Evolutionary conservation across 2,797 vertebrate genomes (phyloP), one percentile per base, ranked within the genome.

Genomic region (Melanotaenia nigrans): DNA sequence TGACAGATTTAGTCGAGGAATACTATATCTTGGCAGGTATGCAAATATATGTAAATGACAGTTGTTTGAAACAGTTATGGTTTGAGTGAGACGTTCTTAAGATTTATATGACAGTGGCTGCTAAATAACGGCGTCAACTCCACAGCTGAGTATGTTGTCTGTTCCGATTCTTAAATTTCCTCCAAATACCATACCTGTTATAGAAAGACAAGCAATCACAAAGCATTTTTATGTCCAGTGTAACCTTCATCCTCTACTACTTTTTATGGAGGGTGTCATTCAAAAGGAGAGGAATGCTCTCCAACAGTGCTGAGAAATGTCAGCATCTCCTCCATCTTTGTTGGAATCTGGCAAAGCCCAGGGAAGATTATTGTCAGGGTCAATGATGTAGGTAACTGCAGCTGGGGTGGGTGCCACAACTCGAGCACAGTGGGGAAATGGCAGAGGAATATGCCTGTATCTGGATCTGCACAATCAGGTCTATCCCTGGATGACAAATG

Each of bases 401-500:
- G 80, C 14, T 18, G 57, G 14, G 57, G 68, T 2, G 30, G 49
- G 76, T 69, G 81, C 77, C 81, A 73, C 85, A 71, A 78, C 78
- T 68, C 18, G 25, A 32, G 70, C 60, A 12, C 55, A 8, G 40
- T 13, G 28, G 61, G 67, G 54, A 61, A 61, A 73, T 32, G 71
- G 72, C 0, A 20, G 69, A n/a, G 54, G 60, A 70, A 68, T 56
- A 59, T 58, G 71, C 68, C 79, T 77, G 40, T 77, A 82, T 77
- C 68, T 91, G 86, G 83, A 79, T 75, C 58, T 0, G 38, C 30
- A 25, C 24, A 61, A 77, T 73, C 65, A 75, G 75, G 84, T 78
- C 57, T 80, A 45, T 79, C 38, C 73, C 90, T 91, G 83, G 85
- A 86, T 79, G 89, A 91, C 83, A 80, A 87, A 92, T 95, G 91